Evolutionary conservation across 2,888 invertebrate species (phyloP).

Genomic region (Drosophila monieri): DNA sequence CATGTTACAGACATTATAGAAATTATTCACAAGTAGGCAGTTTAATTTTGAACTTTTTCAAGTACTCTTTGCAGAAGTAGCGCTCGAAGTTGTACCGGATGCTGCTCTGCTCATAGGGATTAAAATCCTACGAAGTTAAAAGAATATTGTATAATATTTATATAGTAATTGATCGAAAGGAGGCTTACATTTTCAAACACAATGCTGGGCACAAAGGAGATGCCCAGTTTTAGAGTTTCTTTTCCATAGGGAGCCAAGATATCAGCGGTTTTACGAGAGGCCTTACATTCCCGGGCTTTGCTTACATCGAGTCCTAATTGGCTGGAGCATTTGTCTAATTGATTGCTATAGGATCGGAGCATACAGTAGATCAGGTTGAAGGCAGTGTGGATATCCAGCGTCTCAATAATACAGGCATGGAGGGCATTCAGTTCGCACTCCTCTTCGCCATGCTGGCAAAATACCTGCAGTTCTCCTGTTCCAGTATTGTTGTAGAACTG

Average conservation of each 20-base stretch:
- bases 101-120: constrained; percentile 68
- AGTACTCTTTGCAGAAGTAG: constrained; percentile 73
- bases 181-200: constrained; percentile 78
- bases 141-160: neutral
- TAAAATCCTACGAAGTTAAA: constrained; percentile 60
- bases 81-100: constrained; percentile 72
- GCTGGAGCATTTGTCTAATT: constrained; percentile 70
- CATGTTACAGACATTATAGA: neutral
- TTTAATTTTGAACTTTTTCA: constrained; percentile 61
- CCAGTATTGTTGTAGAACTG: constrained; percentile 71
- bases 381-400: constrained; percentile 62
- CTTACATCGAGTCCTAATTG: constrained; percentile 66
- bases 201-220: constrained; percentile 82
- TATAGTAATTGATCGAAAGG: neutral
- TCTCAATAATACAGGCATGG: constrained; percentile 82
- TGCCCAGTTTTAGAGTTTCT: constrained; percentile 70
- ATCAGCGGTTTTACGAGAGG: constrained; percentile 63
- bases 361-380: constrained; percentile 80
- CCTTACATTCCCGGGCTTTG: constrained; percentile 69
- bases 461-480: constrained; percentile 59
- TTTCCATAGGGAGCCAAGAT: constrained; percentile 79
- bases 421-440: constrained; percentile 83
- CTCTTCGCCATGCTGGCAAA: constrained; percentile 79
- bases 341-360: constrained; percentile 63
- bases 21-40: constrained; percentile 60